A percentile compares a stretch with the other conserved stretches of the same genome.
phyloP scores from a whole-genome alignment of 1,140 invertebrate genomes.

The Euwallacea similis region DNA sequence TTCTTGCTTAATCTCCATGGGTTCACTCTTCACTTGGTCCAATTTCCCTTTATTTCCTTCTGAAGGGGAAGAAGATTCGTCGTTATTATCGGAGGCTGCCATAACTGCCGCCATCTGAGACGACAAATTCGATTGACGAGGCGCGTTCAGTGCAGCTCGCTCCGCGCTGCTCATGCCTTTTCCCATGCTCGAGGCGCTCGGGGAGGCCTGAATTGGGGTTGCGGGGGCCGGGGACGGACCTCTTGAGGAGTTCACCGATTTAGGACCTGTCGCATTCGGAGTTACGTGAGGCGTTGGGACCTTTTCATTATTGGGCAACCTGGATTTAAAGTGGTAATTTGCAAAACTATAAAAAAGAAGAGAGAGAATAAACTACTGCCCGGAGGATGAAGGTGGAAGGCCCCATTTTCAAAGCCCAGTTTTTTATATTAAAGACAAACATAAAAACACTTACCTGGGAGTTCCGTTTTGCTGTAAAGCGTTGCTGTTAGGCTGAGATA shows the following conservation, averaged over 20 bases:
- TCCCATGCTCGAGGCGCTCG: constrained; percentile 52
- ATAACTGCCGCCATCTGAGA: constrained; percentile 73
- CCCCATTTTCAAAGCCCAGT: too few species aligned
- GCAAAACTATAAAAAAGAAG: constrained; percentile 3
- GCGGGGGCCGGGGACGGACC: constrained; percentile 60
- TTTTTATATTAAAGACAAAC: too few species aligned
- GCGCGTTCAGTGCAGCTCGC: constrained; percentile 56
- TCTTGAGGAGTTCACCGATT: constrained; percentile 56
- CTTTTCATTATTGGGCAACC: constrained; percentile 50
- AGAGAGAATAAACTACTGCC: too few species aligned
- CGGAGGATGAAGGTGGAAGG: neutral
- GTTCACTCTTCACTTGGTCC: constrained; percentile 67
- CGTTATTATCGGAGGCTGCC: constrained; percentile 65
- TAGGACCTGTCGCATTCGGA: constrained; percentile 49
- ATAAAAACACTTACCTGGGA: constrained; percentile 11
- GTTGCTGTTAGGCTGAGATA: constrained; percentile 36
- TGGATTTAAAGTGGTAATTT: constrained; percentile 28
- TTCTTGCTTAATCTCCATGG: constrained; percentile 55
- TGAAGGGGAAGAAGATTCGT: constrained; percentile 67
- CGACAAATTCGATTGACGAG: constrained; percentile 60
- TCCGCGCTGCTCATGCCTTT: constrained; percentile 56
- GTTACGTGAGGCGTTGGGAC: constrained; percentile 44
- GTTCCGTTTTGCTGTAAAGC: constrained; percentile 52
- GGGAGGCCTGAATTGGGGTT: constrained; percentile 57
- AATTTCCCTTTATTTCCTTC: constrained; percentile 62